Percentiles rank a stretch among this genome's conserved stretches.
phyloP scores from a whole-genome alignment of 1,140 invertebrate genomes.

The Belonocnema kinseyi region DNA sequence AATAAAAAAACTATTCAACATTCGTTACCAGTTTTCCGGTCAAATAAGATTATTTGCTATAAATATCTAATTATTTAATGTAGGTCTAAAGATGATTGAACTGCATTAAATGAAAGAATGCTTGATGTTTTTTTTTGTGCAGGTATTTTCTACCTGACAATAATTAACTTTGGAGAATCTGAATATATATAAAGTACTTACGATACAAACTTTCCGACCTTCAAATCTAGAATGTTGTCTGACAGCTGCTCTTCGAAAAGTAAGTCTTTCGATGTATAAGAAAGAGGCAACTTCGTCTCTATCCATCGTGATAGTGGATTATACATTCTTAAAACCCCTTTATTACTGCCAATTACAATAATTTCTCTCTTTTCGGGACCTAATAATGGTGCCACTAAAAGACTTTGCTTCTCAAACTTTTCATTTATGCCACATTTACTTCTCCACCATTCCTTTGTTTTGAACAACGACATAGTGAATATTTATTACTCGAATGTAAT shows the following conservation, averaged over 20 bases:
- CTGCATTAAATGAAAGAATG: too few relatives aligned
- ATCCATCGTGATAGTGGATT: conserved; percentile 76
- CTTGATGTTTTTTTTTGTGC: too few relatives aligned
- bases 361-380: conserved; percentile 79
- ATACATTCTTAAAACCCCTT: conserved; percentile 83
- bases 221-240: conserved; percentile 83
- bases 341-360: conserved; percentile 83
- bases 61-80: too few relatives aligned
- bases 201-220: conserved; percentile 84
- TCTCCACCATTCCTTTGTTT: conserved; percentile 86
- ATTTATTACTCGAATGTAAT: conserved; percentile 13
- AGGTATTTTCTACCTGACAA: too few relatives aligned
- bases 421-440: conserved; percentile 80
- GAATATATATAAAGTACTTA: conserved; percentile 71
- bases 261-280: conserved; percentile 81
- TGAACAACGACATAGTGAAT: conserved; percentile 86
- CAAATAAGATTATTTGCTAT: too few relatives aligned
- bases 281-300: conserved; percentile 68
- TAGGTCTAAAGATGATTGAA: too few relatives aligned
- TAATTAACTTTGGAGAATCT: too few relatives aligned
- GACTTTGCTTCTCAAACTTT: conserved; percentile 79
- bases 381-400: conserved; percentile 81
- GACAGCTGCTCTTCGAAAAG: conserved; percentile 82
- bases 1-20: too few relatives aligned
- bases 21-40: too few relatives aligned